These are phyloP conservation scores for Bufo gargarizans DNA, from an alignment of 2,113 vertebrate genomes.

Conservation along the genomic window DNA sequence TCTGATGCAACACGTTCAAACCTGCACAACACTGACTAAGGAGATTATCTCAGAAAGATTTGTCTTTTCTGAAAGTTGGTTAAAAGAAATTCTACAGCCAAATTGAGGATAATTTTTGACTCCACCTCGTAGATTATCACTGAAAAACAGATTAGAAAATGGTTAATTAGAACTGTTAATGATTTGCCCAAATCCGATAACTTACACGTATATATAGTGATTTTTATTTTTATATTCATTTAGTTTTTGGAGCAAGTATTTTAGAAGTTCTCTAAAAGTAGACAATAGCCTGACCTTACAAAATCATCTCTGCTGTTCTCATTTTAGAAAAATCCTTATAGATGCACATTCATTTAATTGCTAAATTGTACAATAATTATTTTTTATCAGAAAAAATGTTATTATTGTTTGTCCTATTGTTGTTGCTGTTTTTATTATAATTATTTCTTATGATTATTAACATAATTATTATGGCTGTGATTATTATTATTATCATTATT, in stretches of 20 bases:
- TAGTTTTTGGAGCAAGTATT: not conserved
- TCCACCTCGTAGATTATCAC: too few species aligned
- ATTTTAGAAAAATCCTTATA: not conserved
- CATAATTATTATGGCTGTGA: not conserved
- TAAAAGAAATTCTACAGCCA: too few species aligned
- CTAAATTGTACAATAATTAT: not conserved
- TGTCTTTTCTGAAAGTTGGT: too few species aligned
- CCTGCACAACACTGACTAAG: too few species aligned
- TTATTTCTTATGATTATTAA: not conserved
- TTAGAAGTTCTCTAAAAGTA: not conserved
- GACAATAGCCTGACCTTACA: not conserved
- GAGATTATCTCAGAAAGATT: too few species aligned
- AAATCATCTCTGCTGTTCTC: not conserved
- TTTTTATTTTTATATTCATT: too few species aligned
- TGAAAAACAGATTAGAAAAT: too few species aligned
- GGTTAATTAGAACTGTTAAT: too few species aligned
- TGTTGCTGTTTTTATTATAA: not conserved
- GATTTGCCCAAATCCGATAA: too few species aligned
- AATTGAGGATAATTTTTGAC: too few species aligned
- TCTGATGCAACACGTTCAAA: too few species aligned
- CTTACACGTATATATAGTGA: too few species aligned
- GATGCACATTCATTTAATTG: not conserved
- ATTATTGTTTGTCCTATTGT: not conserved
- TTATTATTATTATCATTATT: not conserved
- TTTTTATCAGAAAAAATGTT: not conserved